A percentile compares a stretch with the other conserved stretches of the same genome.
These are phyloP conservation scores for Cryptomyrus ogoouensis DNA, from an alignment of 2,113 vertebrate species.

Conservation along the genomic window DNA sequence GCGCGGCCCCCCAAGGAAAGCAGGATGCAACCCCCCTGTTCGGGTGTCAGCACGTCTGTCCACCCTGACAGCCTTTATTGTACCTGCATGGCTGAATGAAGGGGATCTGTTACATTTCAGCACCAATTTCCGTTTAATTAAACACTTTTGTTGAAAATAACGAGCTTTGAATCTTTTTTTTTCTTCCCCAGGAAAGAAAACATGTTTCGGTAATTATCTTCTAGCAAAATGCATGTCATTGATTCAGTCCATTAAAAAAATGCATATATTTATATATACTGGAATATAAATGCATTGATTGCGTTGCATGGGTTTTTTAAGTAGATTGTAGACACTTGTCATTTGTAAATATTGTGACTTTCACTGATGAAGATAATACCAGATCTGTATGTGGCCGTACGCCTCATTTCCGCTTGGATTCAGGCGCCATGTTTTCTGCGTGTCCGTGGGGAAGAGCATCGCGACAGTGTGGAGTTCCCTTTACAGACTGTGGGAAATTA, in stretches of 20 bases:
- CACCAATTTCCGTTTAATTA: neutral
- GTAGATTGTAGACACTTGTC: neutral
- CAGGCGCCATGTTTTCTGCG: neutral
- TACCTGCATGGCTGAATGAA: neutral
- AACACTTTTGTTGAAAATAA: constrained; percentile 16
- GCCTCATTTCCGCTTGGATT: neutral
- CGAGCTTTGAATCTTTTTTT: constrained; percentile 12
- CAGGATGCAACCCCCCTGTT: constrained; percentile 18
- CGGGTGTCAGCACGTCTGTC: neutral
- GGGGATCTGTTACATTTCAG: neutral
- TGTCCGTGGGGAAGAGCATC: neutral
- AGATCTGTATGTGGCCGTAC: neutral
- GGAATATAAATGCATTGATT: constrained; percentile 4
- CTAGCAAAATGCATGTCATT: constrained; percentile 20
- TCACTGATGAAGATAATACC: neutral
- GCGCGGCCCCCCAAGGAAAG: constrained; percentile 1
- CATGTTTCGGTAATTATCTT: constrained; percentile 12
- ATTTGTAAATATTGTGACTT: neutral
- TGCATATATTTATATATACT: constrained; percentile 10
- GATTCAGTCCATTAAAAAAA: constrained; percentile 5
- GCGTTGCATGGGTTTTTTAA: constrained; percentile 12
- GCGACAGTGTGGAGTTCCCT: neutral
- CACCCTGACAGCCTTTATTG: neutral
- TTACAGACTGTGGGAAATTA: constrained; percentile 1
- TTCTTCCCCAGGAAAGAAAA: constrained; percentile 17